A percentile compares a stretch with the other conserved stretches of the same genome.
Conservation (phyloP, 2,888 invertebrate genomes). For the Chelonus formosanus region DNA sequence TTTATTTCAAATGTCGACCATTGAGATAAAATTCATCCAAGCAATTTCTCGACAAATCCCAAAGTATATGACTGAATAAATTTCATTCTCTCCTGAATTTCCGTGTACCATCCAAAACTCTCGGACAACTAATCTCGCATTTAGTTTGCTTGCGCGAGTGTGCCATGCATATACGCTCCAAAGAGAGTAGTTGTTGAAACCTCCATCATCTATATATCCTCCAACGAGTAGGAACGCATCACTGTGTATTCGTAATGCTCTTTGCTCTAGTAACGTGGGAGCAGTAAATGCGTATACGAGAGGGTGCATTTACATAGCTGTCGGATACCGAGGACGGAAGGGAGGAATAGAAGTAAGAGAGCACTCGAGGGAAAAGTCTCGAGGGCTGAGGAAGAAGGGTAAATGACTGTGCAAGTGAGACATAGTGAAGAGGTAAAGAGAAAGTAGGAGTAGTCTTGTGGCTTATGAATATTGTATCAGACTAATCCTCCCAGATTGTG, state of each 20-base stretch:
- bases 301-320: conserved; percentile 52
- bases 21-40: background rate
- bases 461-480: conserved; percentile 62
- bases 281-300: conserved; percentile 42
- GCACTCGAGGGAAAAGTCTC: conserved; percentile 39
- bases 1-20: conserved; percentile 1
- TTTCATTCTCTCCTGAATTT: conserved; percentile 31
- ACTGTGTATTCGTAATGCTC: conserved; percentile 41
- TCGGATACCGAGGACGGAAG: conserved; percentile 37
- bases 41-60: no score
- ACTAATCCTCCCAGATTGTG: conserved; percentile 60
- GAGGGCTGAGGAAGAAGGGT: conserved; percentile 39
- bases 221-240: conserved; percentile 11
- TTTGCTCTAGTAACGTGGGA: conserved; percentile 38
- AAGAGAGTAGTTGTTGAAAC: background rate
- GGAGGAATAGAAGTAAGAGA: conserved; percentile 32
- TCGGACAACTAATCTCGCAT: conserved; percentile 24
- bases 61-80: conserved; percentile 30
- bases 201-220: conserved; percentile 1
- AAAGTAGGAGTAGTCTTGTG: conserved; percentile 38
- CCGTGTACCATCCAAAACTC: conserved; percentile 18
- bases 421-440: conserved; percentile 32
- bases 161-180: background rate
- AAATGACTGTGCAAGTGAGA: conserved; percentile 30
- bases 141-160: conserved; percentile 11